Base-by-base conservation (phyloP, 2,113 vertebrate genomes). In the Labeo catla region DNA sequence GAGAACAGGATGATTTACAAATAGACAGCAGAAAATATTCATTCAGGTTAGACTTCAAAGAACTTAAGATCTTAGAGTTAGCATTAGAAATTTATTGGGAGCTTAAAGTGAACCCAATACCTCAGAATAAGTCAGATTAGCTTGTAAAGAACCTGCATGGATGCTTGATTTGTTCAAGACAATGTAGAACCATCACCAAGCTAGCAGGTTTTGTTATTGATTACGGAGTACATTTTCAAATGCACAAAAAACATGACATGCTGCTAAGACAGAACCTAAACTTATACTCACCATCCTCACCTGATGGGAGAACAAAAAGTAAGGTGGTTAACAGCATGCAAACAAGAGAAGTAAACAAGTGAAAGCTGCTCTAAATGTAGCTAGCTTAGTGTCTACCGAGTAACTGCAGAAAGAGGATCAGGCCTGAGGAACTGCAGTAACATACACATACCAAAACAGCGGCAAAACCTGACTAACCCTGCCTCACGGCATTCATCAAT, bases 351-450 rank as follows among this genome's bases (percentile, higher is more conserved):
- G 43, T 49, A 47, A 81, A 49, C 39, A 81, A 34, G 43, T 66
- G 43, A 66, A 81, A 81, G 45, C 79, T 49, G 6, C 63, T 82
- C 63, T 82, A 82, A 68, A 68, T 68, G 43, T 82, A 68, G 45
- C 80, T 52, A 36, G 80, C 23, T 82, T 50, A 78, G 6, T 16
- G 23, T 15, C 61, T 68, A 45, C 21, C 1, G n/a, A 47, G n/a
- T 65, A 81, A 65, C 39, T 9, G 13, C 21, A 82, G 65, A 82
- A 50, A 82, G 81, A 68, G 28, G 47, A 82, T 70, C 81, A 52
- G n/a, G 43, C 43, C 76, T 54, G 50, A 77, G 49, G 76, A 77
- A 77, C 59, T 49, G 36, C 54, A 63, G 5, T 45, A 23, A 63
- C 39, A 34, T 6, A 49, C 47, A 68, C 80, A 21, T 21, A 52